Evolutionary conservation across 2,888 invertebrate species (phyloP).

Genomic region (Caenorhabditis sp.): DNA sequence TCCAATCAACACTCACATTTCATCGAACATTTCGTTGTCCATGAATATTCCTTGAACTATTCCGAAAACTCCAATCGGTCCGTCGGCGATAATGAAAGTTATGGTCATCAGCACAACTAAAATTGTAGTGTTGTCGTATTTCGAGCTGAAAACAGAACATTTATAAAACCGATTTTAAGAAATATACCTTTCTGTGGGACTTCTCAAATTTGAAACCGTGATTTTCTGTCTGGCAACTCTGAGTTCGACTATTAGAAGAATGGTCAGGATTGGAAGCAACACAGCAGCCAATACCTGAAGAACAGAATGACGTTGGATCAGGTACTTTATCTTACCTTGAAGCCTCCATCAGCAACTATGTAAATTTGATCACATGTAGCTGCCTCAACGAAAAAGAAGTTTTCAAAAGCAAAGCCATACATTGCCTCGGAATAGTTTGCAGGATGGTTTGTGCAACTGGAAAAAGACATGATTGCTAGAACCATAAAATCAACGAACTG

Average conservation of each 20-base stretch:
- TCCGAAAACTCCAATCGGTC: neutral
- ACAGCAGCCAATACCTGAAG: neutral
- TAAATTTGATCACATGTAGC: neutral
- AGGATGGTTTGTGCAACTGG: conserved; percentile 2
- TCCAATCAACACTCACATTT: neutral
- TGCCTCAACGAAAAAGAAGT: neutral
- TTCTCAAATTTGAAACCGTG: neutral
- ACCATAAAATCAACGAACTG: neutral
- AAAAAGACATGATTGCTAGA: neutral
- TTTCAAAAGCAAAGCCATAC: neutral
- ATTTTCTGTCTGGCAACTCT: conserved; percentile 4
- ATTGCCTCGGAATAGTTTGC: conserved; percentile 3
- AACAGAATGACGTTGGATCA: neutral
- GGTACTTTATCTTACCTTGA: neutral
- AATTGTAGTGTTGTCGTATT: conserved; percentile 1
- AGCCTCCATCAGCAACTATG: neutral
- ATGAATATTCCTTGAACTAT: conserved; percentile 7
- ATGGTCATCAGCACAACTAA: conserved; percentile 14
- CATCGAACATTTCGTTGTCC: neutral
- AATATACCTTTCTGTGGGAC: neutral
- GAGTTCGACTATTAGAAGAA: conserved; percentile 6
- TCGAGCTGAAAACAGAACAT: neutral
- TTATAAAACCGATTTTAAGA: too few relatives aligned
- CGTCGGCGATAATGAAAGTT: conserved; percentile 22
- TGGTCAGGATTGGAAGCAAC: conserved; percentile 10